Base-by-base conservation (phyloP, 2,797 vertebrate genomes). In the Vireo griseus region DNA sequence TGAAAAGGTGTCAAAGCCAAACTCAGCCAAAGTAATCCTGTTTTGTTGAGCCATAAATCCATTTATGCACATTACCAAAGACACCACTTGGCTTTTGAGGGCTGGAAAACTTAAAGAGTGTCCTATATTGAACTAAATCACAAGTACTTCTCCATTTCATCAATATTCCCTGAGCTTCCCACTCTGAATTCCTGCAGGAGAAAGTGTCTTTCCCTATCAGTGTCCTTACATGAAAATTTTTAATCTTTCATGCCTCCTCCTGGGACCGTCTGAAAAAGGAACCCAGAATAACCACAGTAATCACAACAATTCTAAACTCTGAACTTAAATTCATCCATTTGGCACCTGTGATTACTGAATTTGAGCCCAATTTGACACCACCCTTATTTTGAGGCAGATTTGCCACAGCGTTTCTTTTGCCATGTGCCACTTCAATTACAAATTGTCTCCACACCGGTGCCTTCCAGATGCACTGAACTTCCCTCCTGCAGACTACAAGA, bases 391-490 rank as follows among this genome's bases (percentile, higher is more conserved):
- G 90, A 92, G 1, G 24, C 77, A 96, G 80, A 94, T 96, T 92
- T 94, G 68, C 90, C 48, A 4, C 72, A 88, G 52, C 65, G 16
- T 35, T 93, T 92, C 59, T 88, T 87, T 90, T 71, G 52, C 93
- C 89, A 84, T 45, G 65, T 90, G 85, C 88, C 89, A 88, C 35
- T 71, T 93, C 77, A 90, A 92, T 94, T 82, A 91, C 67, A 86
- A 91, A 82, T 20, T 54, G 47, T 51, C 58, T 86, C 63, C 84
- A 45, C 82, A 31, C 81, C 81, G 72, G 66, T 94, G 88, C 92
- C 72, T 94, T 87, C 88, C 94, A 95, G 88, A 94, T 88, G 72
- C 92, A 66, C 55, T 77, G 2, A 93, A 94, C 75, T 88, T 66
- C 87, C 76, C 81, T 78, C 90, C 75, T 83, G 58, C 68, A 81